phyloP scores from a whole-genome alignment of 2,888 invertebrate genomes.

The Drosophila demipolita region DNA sequence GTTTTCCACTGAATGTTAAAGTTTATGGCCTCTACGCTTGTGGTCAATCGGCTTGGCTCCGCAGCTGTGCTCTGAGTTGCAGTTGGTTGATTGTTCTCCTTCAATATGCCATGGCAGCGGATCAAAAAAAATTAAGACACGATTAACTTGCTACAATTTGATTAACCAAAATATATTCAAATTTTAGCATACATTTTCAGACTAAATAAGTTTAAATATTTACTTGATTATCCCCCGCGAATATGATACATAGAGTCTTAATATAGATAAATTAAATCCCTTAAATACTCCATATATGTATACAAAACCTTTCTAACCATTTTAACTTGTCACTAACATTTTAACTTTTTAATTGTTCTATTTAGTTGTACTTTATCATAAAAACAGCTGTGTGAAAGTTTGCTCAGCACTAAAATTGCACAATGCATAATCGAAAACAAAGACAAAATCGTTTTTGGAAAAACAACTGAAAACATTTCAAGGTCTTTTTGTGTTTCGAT shows the following conservation, averaged over 20 bases:
- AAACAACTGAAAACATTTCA: constrained; percentile 6
- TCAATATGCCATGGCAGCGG: constrained; percentile 25
- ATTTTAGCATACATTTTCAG: neutral
- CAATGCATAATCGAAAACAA: constrained; percentile 31
- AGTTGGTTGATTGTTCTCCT: constrained; percentile 43
- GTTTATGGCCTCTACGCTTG: constrained; percentile 29
- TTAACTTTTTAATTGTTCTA: neutral
- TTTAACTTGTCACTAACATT: neutral
- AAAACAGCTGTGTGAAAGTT: constrained; percentile 35
- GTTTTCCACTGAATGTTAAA: constrained; percentile 22
- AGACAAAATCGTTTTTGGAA: neutral
- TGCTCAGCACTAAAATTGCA: constrained; percentile 2
- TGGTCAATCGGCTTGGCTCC: constrained; percentile 39
- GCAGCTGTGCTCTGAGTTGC: constrained; percentile 24
- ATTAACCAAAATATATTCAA: neutral
- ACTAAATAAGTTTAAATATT: neutral
- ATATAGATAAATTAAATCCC: neutral
- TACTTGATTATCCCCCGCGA: neutral
- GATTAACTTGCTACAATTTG: neutral
- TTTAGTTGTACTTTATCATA: neutral
- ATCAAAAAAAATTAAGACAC: neutral
- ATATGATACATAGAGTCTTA: neutral
- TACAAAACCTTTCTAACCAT: neutral
- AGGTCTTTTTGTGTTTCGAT: constrained; percentile 2
- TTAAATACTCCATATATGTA: neutral